Evolutionary conservation across 2,797 vertebrate genomes (phyloP).

Genomic region (Rhincodon typus): DNA sequence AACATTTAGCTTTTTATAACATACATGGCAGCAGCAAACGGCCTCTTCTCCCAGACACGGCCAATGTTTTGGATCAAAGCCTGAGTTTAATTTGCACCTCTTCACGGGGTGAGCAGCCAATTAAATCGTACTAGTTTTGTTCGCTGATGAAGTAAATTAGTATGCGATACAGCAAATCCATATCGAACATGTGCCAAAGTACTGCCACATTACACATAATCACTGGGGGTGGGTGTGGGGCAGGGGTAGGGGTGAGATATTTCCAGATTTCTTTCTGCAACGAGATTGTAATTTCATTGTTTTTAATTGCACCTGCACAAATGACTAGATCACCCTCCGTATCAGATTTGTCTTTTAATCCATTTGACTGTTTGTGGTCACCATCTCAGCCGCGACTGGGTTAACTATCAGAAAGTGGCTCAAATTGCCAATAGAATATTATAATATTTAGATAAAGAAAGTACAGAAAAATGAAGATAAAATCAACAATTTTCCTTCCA

Average conservation of each 20-base stretch:
- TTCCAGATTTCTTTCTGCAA: not conserved
- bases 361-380: not conserved
- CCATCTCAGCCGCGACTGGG: not conserved
- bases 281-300: not conserved
- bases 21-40: not conserved
- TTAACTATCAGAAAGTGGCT: not conserved
- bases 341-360: not conserved
- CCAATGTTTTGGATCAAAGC: slow-evolving; percentile 14
- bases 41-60: not conserved
- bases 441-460: not conserved
- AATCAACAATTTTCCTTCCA: not conserved
- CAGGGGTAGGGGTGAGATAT: not conserved
- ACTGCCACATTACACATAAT: not conserved
- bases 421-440: not conserved
- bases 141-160: not conserved
- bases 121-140: not conserved
- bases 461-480: too few species aligned
- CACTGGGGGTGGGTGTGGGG: too few species aligned
- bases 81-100: not conserved
- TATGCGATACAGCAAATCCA: not conserved
- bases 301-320: not conserved
- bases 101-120: not conserved
- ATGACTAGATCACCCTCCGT: not conserved
- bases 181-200: not conserved
- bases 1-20: not conserved